Base-by-base conservation (phyloP, 2,888 invertebrate genomes). In the Oeneis ivallda region DNA sequence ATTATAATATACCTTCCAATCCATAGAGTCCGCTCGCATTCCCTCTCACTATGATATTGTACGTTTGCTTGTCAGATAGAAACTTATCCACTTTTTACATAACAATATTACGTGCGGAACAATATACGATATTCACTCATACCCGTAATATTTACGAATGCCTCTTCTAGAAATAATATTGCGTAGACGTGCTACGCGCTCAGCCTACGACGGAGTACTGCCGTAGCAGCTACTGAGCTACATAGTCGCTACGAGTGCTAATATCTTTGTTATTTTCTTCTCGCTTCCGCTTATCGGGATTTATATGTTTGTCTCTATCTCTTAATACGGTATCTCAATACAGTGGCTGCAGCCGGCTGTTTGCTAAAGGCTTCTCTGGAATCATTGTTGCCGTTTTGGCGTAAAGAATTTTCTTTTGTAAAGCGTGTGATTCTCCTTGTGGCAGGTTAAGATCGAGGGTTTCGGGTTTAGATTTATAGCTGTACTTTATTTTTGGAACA, bases 21-120 rank as follows among this genome's bases (percentile, higher is more conserved):
- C 89, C 91, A 73, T 85, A 86, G 71, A 87, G 77, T 68, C 81
- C 78, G 76, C 81, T 87, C 71, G 76, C 91, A 91, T 91, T 91
- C 70, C 85, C 86, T 87, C 82, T 85, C 87, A 86, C 89, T 81
- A 91, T 89, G 86, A 86, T 90, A 90, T 89, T 90, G 87, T 88
- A 89, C 90, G 91, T 90, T 75, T 83, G 87, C 80, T 81, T 81
- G 71, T 84, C 85, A 75, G 81, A 83, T 73, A 89, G 68, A 79
- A 90, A 86, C 82, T 84, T 88, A 89, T 90, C 91, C 91, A 91
- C 91, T 88, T 87, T 89, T 89, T 87, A 89, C 87, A 89, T 88
- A 82, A 83, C 85, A 87, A 83, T 78, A 75, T 47, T 81, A 80
- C 79, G 74, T 56, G 54, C 64, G 72, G 76, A 73, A 73, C 74